Percentiles rank a stretch among this genome's conserved stretches.
These are phyloP conservation scores for Whitmania pigra DNA, from an alignment of 1,140 invertebrate genomes.

Conservation along the genomic window DNA sequence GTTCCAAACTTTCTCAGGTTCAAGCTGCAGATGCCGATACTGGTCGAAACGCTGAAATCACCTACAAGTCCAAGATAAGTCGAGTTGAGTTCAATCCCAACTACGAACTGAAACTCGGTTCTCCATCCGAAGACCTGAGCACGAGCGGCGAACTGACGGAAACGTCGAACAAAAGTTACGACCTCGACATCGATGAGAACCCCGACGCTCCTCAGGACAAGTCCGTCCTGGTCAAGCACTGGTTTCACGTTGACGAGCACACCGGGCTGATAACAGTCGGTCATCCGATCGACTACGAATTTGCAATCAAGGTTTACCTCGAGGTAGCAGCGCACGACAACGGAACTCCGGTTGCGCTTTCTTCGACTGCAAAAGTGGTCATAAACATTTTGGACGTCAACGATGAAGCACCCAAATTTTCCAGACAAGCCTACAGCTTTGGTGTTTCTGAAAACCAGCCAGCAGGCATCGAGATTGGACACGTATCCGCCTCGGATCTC, in stretches of 20 bases:
- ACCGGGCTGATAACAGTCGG: conserved; percentile 11
- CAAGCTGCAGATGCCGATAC: conserved; percentile 74
- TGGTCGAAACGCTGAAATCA: conserved; percentile 71
- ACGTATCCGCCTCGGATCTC: conserved; percentile 17
- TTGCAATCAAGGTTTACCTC: conserved; percentile 9
- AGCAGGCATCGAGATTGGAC: conserved; percentile 13
- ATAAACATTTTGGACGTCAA: conserved; percentile 24
- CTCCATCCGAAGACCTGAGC: background rate
- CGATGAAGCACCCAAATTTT: conserved; percentile 22
- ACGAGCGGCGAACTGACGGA: background rate
- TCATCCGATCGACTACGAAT: conserved; percentile 20
- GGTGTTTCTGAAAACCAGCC: conserved; percentile 20
- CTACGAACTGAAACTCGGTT: background rate
- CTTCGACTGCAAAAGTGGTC: conserved; percentile 17
- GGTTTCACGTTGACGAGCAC: conserved; percentile 15
- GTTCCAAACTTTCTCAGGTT: conserved; percentile 64
- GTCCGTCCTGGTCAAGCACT: too few species aligned
- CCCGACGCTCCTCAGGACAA: too few species aligned
- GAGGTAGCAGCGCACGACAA: conserved; percentile 15
- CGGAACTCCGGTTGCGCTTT: background rate
- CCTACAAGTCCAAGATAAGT: conserved; percentile 48
- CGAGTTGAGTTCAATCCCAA: background rate
- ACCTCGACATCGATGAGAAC: too few species aligned
- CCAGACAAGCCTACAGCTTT: conserved; percentile 19
- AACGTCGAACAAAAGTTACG: background rate